phyloP scores from a whole-genome alignment of 2,888 invertebrate species.

The Lottia scabra region DNA sequence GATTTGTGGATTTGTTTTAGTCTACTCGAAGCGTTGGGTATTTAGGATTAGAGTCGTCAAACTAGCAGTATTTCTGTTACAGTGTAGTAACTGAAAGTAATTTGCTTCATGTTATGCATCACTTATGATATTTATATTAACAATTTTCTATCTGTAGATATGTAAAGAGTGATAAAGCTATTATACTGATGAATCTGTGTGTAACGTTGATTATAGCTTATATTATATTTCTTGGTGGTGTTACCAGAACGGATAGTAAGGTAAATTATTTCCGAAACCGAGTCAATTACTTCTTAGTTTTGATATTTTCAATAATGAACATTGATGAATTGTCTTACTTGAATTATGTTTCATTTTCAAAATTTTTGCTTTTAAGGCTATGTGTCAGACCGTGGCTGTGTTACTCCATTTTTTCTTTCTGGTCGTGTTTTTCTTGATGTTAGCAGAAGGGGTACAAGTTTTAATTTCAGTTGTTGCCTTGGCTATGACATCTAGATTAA shows the following conservation, averaged over 20 bases:
- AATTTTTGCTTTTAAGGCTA: conserved; percentile 32
- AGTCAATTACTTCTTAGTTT: too few species aligned
- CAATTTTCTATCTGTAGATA: conserved; percentile 44
- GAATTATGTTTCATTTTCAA: too few species aligned
- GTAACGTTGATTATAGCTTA: conserved; percentile 55
- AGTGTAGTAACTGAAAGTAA: too few species aligned
- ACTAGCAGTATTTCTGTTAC: too few species aligned
- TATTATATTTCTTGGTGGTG: conserved; percentile 53
- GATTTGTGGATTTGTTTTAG: too few species aligned
- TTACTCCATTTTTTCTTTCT: conserved; percentile 62
- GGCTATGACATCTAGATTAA: conserved; percentile 43
- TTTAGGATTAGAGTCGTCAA: too few species aligned
- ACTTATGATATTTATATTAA: too few species aligned
- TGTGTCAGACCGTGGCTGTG: conserved; percentile 55
- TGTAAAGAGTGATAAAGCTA: conserved; percentile 54
- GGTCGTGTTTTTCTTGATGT: conserved; percentile 62
- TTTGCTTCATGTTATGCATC: too few species aligned
- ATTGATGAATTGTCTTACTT: too few species aligned
- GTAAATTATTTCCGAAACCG: conserved; percentile 20
- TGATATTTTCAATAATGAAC: too few species aligned
- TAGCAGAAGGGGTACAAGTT: conserved; percentile 62
- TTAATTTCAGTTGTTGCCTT: conserved; percentile 60
- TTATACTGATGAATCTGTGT: conserved; percentile 57
- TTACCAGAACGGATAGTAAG: conserved; percentile 44
- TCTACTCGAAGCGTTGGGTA: too few species aligned